phyloP scores from a whole-genome alignment of 2,797 vertebrate species.

The Coregonus suidteri region DNA sequence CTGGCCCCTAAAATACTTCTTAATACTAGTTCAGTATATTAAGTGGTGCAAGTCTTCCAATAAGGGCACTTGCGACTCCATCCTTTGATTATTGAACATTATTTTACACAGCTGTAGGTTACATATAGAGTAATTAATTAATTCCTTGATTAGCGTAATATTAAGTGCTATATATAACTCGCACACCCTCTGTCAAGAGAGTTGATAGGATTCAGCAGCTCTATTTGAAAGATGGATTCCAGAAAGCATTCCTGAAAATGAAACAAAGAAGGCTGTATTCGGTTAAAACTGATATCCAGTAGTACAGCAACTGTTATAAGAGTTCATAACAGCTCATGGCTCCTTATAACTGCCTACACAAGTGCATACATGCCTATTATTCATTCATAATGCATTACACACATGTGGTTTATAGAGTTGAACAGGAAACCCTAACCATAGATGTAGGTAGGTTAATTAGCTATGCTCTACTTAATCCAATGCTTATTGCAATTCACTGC shows the following conservation, averaged over 20 bases:
- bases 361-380: not conserved
- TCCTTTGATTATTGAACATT: constrained; percentile 68
- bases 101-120: constrained; percentile 64
- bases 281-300: not conserved
- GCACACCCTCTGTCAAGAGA: constrained; percentile 56
- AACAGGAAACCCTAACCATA: not conserved
- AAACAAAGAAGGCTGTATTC: constrained; percentile 21
- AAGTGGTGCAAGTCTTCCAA: constrained; percentile 62
- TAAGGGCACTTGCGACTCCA: constrained; percentile 58
- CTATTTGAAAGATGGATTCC: constrained; percentile 53
- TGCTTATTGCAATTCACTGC: not conserved
- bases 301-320: not conserved
- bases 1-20: constrained; percentile 42
- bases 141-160: constrained; percentile 71
- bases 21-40: constrained; percentile 56
- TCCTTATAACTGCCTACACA: not conserved
- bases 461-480: not conserved
- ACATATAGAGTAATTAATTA: constrained; percentile 63
- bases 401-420: not conserved
- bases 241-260: constrained; percentile 32
- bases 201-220: constrained; percentile 55
- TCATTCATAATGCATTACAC: not conserved
- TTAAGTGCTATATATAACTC: constrained; percentile 61
- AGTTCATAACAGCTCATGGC: not conserved
- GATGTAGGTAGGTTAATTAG: not conserved